A percentile compares a stretch with the other conserved stretches of the same genome.
phyloP scores from a whole-genome alignment of 2,888 invertebrate species.

The Ennomos fuscantarius region DNA sequence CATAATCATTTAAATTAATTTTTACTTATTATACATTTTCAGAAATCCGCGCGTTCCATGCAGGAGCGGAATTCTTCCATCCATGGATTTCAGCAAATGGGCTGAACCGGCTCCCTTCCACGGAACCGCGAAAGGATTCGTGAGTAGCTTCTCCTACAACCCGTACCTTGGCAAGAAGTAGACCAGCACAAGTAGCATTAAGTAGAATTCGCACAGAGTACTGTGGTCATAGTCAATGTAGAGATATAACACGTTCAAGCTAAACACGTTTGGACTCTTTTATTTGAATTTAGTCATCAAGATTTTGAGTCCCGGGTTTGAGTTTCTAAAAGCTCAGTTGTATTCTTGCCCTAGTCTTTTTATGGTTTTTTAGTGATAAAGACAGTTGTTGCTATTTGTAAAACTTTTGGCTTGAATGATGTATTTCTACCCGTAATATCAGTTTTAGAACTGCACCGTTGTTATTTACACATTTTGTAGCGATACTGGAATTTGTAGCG shows the following conservation, averaged over 20 bases:
- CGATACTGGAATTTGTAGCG: slow-evolving; percentile 15
- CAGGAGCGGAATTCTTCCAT: slow-evolving; percentile 93
- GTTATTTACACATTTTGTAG: slow-evolving; percentile 25
- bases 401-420: slow-evolving; percentile 25
- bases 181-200: slow-evolving; percentile 48
- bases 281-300: slow-evolving; percentile 31
- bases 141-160: slow-evolving; percentile 87
- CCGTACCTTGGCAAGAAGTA: slow-evolving; percentile 79
- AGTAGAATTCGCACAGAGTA: slow-evolving; percentile 21
- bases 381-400: neutral
- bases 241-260: slow-evolving; percentile 34
- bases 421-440: slow-evolving; percentile 20
- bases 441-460: slow-evolving; percentile 27
- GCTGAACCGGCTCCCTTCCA: slow-evolving; percentile 87
- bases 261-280: slow-evolving; percentile 22
- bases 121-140: slow-evolving; percentile 84
- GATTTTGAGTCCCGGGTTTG: slow-evolving; percentile 23
- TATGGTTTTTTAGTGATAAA: slow-evolving; percentile 3
- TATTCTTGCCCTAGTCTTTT: slow-evolving; percentile 27
- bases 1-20: too few relatives aligned
- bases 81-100: slow-evolving; percentile 96
- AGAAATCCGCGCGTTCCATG: slow-evolving; percentile 98
- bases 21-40: slow-evolving; percentile 43
- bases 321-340: slow-evolving; percentile 17
- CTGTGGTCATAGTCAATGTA: slow-evolving; percentile 40